Base-by-base conservation (phyloP, 2,113 vertebrate species). In the Kryptolebias marmoratus region DNA sequence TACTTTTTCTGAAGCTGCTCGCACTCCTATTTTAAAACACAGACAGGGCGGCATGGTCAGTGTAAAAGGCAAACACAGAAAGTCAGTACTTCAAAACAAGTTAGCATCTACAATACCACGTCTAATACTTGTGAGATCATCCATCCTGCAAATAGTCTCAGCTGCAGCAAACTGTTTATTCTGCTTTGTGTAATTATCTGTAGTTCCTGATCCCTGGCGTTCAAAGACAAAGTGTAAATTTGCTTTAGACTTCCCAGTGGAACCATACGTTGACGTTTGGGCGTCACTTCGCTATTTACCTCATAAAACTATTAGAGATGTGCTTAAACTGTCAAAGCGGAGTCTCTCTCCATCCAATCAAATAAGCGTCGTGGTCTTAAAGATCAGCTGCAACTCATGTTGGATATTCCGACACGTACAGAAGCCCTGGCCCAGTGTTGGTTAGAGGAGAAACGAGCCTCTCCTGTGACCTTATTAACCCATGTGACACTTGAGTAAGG, bases 1-100 rank as follows among this genome's bases (percentile, higher is more conserved):
- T 98, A 99, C 95, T 97, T 95, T 94, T 98, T 99, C 94, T 96
- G 98, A 44, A 98, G 95, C 92, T 98, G 96, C 91, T 99, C 98
- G 60, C 96, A 99, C 92, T 99, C 98, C 98, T 99, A 81, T 50
- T 55, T 14, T 0, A 69, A 22, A 55, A 77, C 49, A 79, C 27
- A 84, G 58, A 85, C n/a, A 0, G 28, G 2, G 52, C 47, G 22
- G 28, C 45, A 28, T 50, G 53, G 22, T 3, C 54, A 10, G 22
- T 49, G 15, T 2, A 48, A 39, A 48, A 68, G 4, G 12, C 11
- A 18, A 45, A 68, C 28, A 65, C 52, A 9, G 13, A 47, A 44
- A 11, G 22, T 52, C 47, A n/a, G 50, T 64, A 30, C 69, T 45
- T 22, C 2, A n/a, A 9, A 52, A n/a, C 27, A 28, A 27, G 53